These are phyloP conservation scores for Hippocampus abdominalis DNA, from an alignment of 2,113 vertebrate genomes.

Conservation along the genomic window DNA sequence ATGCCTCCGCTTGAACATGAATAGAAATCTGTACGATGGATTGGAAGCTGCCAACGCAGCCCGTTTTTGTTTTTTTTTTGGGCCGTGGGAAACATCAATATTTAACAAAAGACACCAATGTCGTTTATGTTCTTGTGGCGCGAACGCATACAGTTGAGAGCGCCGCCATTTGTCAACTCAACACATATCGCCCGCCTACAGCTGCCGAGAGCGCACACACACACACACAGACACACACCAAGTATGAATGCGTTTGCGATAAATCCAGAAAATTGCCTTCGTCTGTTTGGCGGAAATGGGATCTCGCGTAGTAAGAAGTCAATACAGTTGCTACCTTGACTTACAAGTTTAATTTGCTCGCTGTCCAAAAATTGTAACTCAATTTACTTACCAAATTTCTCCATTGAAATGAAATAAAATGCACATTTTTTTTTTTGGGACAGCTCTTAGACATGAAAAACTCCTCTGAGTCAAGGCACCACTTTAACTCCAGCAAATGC, in stretches of 20 bases:
- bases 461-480: background rate
- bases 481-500: background rate
- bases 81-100: background rate
- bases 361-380: background rate
- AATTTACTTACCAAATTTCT: background rate
- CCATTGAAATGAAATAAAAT: too few relatives aligned
- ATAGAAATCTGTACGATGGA: too few relatives aligned
- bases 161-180: background rate
- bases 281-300: constrained; percentile 50
- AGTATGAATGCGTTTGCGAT: constrained; percentile 38
- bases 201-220: background rate
- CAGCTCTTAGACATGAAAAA: too few relatives aligned
- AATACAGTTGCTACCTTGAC: background rate
- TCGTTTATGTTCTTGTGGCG: background rate
- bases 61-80: background rate
- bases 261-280: constrained; percentile 58
- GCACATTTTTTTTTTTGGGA: too few relatives aligned
- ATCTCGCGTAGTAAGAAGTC: constrained; percentile 8
- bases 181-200: background rate
- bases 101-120: background rate
- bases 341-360: background rate
- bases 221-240: too few relatives aligned
- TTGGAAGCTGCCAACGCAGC: background rate
- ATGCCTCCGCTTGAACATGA: too few relatives aligned
- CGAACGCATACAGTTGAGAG: background rate